Base-by-base conservation (phyloP, 2,113 vertebrate species). In the Brachypteracias leptosomus region DNA sequence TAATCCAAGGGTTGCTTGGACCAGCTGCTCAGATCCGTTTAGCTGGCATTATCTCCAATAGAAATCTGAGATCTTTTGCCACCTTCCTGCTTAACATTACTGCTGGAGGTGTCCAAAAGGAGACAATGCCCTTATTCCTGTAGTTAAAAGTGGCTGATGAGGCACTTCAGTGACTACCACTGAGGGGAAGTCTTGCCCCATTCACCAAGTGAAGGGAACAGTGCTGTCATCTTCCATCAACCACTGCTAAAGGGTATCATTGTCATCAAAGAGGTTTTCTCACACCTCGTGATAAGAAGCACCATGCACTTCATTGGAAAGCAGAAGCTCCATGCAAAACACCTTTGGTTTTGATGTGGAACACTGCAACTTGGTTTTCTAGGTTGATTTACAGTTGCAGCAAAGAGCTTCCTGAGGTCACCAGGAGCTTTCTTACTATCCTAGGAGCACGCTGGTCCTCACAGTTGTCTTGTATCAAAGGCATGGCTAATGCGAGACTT, bases 1-100 rank as follows among this genome's bases (percentile, higher is more conserved):
- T 68, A 33, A 59, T 33, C 51, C 0, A 0, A 77, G 49, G 9
- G 22, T 28, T 77, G 2, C 36, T 47, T 31, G 75, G 36, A 36
- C 17, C 10, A 0, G 0, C 42, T 63, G 62, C 42, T 11, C 26
- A 17, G n/a, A 16, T 35, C 40, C 31, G 29, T 18, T 65, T 36
- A 85, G 17, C 35, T 55, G 24, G 29, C 29, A 24, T 63, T 55
- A 42, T 33, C 35, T 44, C 38, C 47, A 6, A 2, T n/a, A 33
- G 38, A 87, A 85, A n/a, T 18, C 57, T 82, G 52, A 54, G 62
- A 20, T 35, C 20, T 38, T 49, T 51, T 52, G 38, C 35, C 85
- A 79, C 61, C 49, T 57, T 72, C 46, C 65, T 61, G 52, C 66
- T 89, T 36, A 70, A 36, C 0, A 0, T 7, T 26, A 54, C 31